Evolutionary conservation across 2,888 invertebrate genomes (phyloP).

Genomic region (Melangyna quadrimaculata): DNA sequence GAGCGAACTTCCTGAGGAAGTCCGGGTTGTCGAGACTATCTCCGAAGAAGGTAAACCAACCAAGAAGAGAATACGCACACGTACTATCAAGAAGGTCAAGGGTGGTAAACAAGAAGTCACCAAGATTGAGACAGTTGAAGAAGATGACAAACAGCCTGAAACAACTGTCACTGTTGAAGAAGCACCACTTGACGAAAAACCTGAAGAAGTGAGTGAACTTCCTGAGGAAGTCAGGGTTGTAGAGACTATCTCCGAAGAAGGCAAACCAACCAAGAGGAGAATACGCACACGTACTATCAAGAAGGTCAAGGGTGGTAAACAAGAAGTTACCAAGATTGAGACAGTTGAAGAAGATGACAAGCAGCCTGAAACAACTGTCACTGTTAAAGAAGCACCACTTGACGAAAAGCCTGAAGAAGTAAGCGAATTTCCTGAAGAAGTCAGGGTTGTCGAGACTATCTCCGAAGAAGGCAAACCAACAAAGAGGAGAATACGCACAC

Average conservation of each 20-base stretch:
- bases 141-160: slow-evolving; percentile 37
- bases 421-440: slow-evolving; percentile 16
- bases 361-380: slow-evolving; percentile 49
- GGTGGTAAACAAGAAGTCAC: slow-evolving; percentile 40
- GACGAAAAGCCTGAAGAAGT: slow-evolving; percentile 27
- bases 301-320: slow-evolving; percentile 52
- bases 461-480: slow-evolving; percentile 30
- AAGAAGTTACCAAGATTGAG: slow-evolving; percentile 60
- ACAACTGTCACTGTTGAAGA: slow-evolving; percentile 39
- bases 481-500: slow-evolving; percentile 19
- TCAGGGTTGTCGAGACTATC: slow-evolving; percentile 15
- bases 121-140: slow-evolving; percentile 35
- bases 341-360: slow-evolving; percentile 59
- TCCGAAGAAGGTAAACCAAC: slow-evolving; percentile 33
- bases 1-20: slow-evolving; percentile 26
- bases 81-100: slow-evolving; percentile 32
- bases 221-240: slow-evolving; percentile 25
- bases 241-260: slow-evolving; percentile 31
- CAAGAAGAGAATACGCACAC: slow-evolving; percentile 24
- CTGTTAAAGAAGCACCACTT: slow-evolving; percentile 38
- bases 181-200: slow-evolving; percentile 16
- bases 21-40: slow-evolving; percentile 6
- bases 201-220: slow-evolving; percentile 8
- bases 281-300: slow-evolving; percentile 46
- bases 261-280: slow-evolving; percentile 25